phyloP scores from a whole-genome alignment of 2,888 invertebrate genomes.

The Meliscaeva auricollis region DNA sequence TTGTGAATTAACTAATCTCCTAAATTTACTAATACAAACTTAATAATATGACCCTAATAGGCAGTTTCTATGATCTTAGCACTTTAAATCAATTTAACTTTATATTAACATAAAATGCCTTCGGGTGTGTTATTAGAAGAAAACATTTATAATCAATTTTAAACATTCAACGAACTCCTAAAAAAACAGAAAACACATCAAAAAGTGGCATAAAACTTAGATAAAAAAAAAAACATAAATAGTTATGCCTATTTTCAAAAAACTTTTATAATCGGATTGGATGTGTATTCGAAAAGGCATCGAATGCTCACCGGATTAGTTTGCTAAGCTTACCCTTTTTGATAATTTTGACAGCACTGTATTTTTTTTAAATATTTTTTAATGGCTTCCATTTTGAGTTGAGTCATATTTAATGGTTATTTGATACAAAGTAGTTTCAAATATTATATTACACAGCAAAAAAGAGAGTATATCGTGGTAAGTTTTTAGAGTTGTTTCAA shows the following conservation, averaged over 20 bases:
- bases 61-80: no score
- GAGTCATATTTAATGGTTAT: slow-evolving; percentile 19
- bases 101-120: no score
- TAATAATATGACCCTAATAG: no score
- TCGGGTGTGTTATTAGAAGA: no score
- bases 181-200: no score
- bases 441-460: slow-evolving; percentile 6
- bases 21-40: no score
- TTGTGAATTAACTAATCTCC: no score
- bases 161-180: no score
- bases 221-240: not conserved
- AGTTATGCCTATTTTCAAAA: not conserved
- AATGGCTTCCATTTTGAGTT: not conserved
- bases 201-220: not conserved
- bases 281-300: not conserved
- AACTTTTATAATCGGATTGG: slow-evolving; percentile 32
- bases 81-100: no score
- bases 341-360: slow-evolving; percentile 13
- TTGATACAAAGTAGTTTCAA: not conserved
- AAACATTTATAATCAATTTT: no score
- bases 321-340: slow-evolving; percentile 3
- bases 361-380: not conserved
- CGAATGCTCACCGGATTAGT: slow-evolving; percentile 9
- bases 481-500: no score
- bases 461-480: no score